Conservation (phyloP, 2,113 vertebrate genomes). For the Panurus biarmicus region DNA sequence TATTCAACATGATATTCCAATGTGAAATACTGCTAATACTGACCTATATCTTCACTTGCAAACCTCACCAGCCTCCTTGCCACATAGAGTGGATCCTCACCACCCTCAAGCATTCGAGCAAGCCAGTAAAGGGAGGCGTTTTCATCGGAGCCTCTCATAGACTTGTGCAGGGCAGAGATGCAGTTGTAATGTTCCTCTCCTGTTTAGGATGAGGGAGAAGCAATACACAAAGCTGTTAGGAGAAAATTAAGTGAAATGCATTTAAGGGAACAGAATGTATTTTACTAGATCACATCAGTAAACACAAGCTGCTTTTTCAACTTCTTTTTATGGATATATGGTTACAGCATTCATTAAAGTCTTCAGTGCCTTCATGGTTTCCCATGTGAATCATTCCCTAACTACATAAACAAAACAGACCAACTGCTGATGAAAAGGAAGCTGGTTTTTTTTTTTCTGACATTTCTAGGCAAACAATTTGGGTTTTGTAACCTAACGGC, state of each 20-base stretch:
- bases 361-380: not conserved
- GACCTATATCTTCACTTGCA: conserved; percentile 95
- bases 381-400: not conserved
- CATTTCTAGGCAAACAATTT: not conserved
- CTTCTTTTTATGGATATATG: fast-evolving
- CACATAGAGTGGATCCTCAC: conserved; percentile 92
- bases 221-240: not conserved
- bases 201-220: conserved; percentile 18
- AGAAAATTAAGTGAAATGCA: not conserved
- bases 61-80: conserved; percentile 92
- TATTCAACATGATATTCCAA: not conserved
- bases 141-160: conserved; percentile 91
- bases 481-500: not conserved
- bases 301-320: not conserved
- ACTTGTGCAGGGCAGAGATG: conserved; percentile 95
- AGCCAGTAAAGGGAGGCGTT: conserved; percentile 96
- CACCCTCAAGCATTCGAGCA: conserved; percentile 95
- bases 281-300: not conserved
- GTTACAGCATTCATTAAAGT: not conserved
- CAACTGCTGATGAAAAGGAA: not conserved
- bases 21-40: conserved; percentile 12
- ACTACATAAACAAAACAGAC: not conserved
- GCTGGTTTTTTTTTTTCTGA: not conserved
- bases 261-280: not conserved
- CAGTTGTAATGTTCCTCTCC: conserved; percentile 98